Conservation (phyloP, 2,888 invertebrate species). For the Pristionchus fissidentatus region DNA sequence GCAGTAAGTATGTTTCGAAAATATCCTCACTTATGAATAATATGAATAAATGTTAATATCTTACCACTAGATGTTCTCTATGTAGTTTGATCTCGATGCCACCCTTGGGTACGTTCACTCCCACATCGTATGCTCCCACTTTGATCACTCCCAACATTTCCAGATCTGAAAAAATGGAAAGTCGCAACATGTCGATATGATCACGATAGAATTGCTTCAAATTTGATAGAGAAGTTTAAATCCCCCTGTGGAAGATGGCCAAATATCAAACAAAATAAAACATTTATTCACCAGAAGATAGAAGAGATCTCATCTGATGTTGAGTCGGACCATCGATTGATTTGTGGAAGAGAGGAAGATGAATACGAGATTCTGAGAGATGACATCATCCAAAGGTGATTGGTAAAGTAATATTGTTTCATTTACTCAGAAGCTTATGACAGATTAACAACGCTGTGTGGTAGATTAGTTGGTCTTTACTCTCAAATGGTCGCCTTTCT, state of each 20-base stretch:
- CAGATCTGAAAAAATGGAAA: not conserved
- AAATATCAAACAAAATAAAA: not conserved
- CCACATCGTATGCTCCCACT: slow-evolving; percentile 42
- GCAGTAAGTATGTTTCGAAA: too few relatives aligned
- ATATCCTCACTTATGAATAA: too few relatives aligned
- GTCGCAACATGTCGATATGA: not conserved
- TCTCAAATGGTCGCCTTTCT: not conserved
- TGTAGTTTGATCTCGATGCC: slow-evolving; percentile 44
- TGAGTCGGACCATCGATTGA: slow-evolving; percentile 31
- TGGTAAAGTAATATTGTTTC: not conserved
- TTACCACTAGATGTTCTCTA: slow-evolving; percentile 41
- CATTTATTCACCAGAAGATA: not conserved
- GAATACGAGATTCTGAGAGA: slow-evolving; percentile 39
- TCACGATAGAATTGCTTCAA: not conserved
- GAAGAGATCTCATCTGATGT: slow-evolving; percentile 24
- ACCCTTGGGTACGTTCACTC: slow-evolving; percentile 27
- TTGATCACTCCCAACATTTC: slow-evolving; percentile 39
- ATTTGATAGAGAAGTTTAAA: not conserved
- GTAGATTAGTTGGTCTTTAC: too few relatives aligned
- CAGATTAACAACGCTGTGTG: too few relatives aligned
- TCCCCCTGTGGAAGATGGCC: too few relatives aligned
- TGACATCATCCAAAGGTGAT: not conserved
- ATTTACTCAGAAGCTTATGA: not conserved
- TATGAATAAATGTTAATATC: not conserved
- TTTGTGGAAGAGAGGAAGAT: slow-evolving; percentile 38